Evolutionary conservation across 2,797 vertebrate genomes (phyloP).

Genomic region (Clangula hyemalis): DNA sequence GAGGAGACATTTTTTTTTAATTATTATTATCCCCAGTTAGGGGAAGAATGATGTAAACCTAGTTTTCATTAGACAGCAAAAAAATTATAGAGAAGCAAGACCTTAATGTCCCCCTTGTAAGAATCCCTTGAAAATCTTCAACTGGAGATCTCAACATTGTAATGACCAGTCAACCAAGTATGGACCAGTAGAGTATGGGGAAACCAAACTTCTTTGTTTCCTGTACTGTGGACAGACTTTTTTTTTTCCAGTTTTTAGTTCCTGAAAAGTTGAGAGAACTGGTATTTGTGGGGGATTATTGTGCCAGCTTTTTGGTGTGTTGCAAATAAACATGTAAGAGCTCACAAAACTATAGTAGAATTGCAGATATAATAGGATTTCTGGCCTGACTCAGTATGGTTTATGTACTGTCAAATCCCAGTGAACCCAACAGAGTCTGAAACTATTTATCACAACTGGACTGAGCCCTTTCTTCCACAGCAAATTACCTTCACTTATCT

Average conservation of each 20-base stretch:
- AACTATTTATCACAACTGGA: neutral
- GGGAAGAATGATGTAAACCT: neutral
- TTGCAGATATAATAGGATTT: neutral
- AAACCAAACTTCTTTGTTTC: neutral
- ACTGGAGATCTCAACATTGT: neutral
- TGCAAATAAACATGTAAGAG: neutral
- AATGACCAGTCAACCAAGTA: neutral
- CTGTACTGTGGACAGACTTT: neutral
- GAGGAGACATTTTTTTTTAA: neutral
- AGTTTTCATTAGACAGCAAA: neutral
- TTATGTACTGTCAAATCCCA: neutral
- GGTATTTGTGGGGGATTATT: neutral
- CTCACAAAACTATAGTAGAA: neutral
- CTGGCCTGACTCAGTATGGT: neutral
- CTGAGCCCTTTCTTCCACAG: neutral
- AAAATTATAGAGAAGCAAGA: neutral
- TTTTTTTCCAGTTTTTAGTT: neutral
- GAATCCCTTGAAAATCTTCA: neutral
- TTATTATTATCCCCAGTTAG: neutral
- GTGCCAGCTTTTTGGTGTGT: neutral
- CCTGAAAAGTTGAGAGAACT: neutral
- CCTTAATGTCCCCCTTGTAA: neutral
- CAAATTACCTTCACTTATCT: neutral
- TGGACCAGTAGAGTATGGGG: neutral
- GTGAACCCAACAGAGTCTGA: neutral